Base-by-base conservation (phyloP, 35 echinoderm and acorn worm genomes). In the Apostichopus japonicus region DNA sequence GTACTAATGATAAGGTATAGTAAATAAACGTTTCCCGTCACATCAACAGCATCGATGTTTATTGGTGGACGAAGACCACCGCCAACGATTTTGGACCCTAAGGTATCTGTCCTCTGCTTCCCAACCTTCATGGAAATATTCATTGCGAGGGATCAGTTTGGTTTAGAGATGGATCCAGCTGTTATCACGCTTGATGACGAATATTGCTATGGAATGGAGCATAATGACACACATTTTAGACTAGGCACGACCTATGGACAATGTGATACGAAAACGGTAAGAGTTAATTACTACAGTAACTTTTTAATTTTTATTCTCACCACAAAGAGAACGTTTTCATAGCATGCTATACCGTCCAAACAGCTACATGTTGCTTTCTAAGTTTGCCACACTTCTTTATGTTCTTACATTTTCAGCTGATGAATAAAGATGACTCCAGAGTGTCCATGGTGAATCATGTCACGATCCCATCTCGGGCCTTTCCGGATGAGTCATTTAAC, bases 121-220 rank as follows among this genome's bases (percentile, higher is more conserved):
- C 90, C 90, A 58, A 91, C 90, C 51, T 91, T 91, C 72, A 78
- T 91, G 72, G 90, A 91, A 55, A 58, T 79, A 22, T 91, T 91
- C 52, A 55, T 91, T 6, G 90, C 79, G n/a, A 77, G 58, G 17
- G 53, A 55, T 19, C 71, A 56, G 75, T 79, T 91, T 79, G 77
- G 73, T 17, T 53, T 89, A n/a, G 77, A 79, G 19, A 59, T 79
- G 52, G 73, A 91, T 79, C 52, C 90, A 13, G 90, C 33, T 3
- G 17, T 91, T 0, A 79, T 91, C 16, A 91, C 90, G 15, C 52
- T 91, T 2, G 77, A 58, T 24, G 90, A 91, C 6, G 6, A 14
- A 7, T 79, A 10, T 19, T 91, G 90, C 52, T 79, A 91, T 53
- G 90, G 90, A 10, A 79, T 91, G 71, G 71, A 56, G 1, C 76